Evolutionary conservation across 2,888 invertebrate genomes (phyloP).

Genomic region (Acronicta alni): DNA sequence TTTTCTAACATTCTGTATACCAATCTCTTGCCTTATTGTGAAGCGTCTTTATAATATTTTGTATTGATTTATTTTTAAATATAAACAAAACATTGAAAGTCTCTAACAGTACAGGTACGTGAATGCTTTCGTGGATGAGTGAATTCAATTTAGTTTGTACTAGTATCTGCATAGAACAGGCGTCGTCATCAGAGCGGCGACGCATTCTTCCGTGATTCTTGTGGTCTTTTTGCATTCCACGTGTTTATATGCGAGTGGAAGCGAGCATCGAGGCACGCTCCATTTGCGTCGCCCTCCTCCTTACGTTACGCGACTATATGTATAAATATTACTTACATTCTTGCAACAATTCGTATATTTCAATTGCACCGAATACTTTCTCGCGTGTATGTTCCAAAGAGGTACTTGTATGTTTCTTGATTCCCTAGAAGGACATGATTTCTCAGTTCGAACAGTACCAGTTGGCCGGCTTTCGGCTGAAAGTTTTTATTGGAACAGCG

Average conservation of each 20-base stretch:
- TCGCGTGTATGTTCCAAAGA: conserved; percentile 63
- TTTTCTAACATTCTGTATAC: no score
- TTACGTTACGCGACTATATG: conserved; percentile 63
- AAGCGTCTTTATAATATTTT: no score
- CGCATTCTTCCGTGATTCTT: conserved; percentile 77
- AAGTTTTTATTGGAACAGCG: conserved; percentile 74
- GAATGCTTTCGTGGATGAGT: conserved; percentile 20
- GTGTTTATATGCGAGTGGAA: conserved; percentile 73
- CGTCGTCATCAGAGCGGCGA: conserved; percentile 51
- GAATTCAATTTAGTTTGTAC: conserved; percentile 31
- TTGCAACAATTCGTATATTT: conserved; percentile 57
- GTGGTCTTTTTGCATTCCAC: conserved; percentile 78
- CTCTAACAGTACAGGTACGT: not conserved
- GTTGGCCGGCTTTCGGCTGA: conserved; percentile 81
- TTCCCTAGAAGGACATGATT: conserved; percentile 79
- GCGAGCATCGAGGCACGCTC: conserved; percentile 80
- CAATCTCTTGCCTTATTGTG: no score
- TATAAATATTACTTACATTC: conserved; percentile 57
- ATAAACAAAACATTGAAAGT: conserved; percentile 1
- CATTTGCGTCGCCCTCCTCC: conserved; percentile 75
- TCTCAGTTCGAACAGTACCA: conserved; percentile 83
- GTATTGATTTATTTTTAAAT: not conserved
- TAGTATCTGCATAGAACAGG: conserved; percentile 51
- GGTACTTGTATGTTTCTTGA: conserved; percentile 61
- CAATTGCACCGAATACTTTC: conserved; percentile 67